Conservation (phyloP, 1,140 invertebrate species). For the Temnothorax nylanderi region DNA sequence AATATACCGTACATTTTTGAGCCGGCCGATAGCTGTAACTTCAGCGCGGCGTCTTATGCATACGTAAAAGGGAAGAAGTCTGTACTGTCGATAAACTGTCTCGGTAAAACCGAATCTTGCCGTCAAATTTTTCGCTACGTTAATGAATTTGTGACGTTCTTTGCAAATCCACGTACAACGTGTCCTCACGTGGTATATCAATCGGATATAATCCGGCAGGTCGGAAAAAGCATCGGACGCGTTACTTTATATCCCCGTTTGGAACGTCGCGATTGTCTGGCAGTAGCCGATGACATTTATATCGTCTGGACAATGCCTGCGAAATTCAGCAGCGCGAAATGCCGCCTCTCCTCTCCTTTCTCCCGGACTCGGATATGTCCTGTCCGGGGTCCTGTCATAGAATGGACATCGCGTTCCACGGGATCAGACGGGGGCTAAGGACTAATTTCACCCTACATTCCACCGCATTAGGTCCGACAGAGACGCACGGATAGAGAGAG, state of each 20-base stretch:
- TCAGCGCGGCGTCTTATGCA: neutral
- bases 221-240: slow-evolving; percentile 26
- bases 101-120: neutral
- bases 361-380: slow-evolving; percentile 40
- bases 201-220: neutral
- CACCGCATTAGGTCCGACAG: slow-evolving; percentile 67
- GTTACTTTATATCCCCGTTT: slow-evolving; percentile 40
- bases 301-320: slow-evolving; percentile 60
- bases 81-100: slow-evolving; percentile 14
- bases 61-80: neutral
- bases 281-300: slow-evolving; percentile 64
- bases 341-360: slow-evolving; percentile 5
- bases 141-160: slow-evolving; percentile 15
- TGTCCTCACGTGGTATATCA: slow-evolving; percentile 9
- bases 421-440: slow-evolving; percentile 69
- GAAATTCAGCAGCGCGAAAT: slow-evolving; percentile 59
- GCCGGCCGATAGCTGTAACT: neutral
- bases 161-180: neutral
- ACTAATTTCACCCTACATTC: slow-evolving; percentile 74
- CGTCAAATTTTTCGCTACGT: neutral
- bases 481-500: neutral
- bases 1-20: neutral
- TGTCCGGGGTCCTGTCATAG: too few relatives aligned
- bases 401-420: slow-evolving; percentile 67
- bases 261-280: slow-evolving; percentile 28